These are phyloP conservation scores for Plusia festucae DNA, from an alignment of 2,888 invertebrate genomes.

Conservation along the genomic window DNA sequence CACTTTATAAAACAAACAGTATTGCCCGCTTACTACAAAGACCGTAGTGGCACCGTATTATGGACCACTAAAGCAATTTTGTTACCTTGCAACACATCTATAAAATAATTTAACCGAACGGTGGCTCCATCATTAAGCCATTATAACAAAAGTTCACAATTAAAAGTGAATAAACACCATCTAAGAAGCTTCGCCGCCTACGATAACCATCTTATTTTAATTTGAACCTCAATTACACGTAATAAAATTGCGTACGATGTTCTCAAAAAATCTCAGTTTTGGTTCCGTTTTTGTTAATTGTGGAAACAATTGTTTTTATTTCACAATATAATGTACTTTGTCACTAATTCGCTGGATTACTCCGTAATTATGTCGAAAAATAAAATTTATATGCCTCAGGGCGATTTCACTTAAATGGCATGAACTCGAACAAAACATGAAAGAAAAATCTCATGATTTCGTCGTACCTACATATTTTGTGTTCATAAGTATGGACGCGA, in stretches of 20 bases:
- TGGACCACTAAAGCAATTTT: slow-evolving; percentile 68
- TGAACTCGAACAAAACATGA: slow-evolving; percentile 6
- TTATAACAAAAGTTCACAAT: slow-evolving; percentile 78
- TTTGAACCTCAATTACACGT: slow-evolving; percentile 66
- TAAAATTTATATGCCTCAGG: slow-evolving; percentile 20
- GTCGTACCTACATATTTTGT: slow-evolving; percentile 28
- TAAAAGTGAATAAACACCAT: slow-evolving; percentile 81
- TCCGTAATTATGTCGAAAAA: slow-evolving; percentile 18
- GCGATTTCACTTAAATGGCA: slow-evolving; percentile 35
- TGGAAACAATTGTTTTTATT: slow-evolving; percentile 55
- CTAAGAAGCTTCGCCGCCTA: slow-evolving; percentile 69
- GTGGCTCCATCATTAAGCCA: slow-evolving; percentile 75
- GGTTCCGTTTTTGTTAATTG: slow-evolving; percentile 34
- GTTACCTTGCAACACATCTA: slow-evolving; percentile 68
- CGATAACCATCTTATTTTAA: slow-evolving; percentile 69
- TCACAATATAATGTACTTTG: slow-evolving; percentile 29
- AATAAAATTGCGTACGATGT: slow-evolving; percentile 56
- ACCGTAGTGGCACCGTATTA: slow-evolving; percentile 61
- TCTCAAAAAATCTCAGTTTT: slow-evolving; percentile 31
- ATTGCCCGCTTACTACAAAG: slow-evolving; percentile 60
- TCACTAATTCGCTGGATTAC: slow-evolving; percentile 34
- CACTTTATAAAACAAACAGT: slow-evolving; percentile 69
- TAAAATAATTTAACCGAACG: slow-evolving; percentile 74
- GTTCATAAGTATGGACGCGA: slow-evolving; percentile 34
- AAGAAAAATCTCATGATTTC: slow-evolving; percentile 28